Evolutionary conservation across 2,888 invertebrate genomes (phyloP).

Genomic region (Caenorhabditis wallacei): DNA sequence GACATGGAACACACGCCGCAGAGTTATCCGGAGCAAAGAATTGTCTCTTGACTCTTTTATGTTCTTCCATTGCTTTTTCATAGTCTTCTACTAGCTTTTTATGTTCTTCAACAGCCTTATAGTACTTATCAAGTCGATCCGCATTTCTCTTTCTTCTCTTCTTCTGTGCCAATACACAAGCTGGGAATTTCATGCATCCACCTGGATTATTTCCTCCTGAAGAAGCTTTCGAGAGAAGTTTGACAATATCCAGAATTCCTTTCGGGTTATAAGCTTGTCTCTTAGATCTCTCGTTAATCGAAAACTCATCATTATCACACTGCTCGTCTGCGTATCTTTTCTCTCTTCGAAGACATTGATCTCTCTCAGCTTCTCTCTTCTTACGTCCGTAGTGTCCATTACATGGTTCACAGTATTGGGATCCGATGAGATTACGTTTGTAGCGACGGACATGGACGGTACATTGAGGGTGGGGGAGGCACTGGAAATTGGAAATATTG

Average conservation of each 20-base stretch:
- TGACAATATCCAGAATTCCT: constrained; percentile 78
- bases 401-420: constrained; percentile 80
- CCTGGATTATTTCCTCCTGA: constrained; percentile 60
- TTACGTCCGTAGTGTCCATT: constrained; percentile 73
- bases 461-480: constrained; percentile 78
- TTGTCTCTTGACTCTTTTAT: constrained; percentile 76
- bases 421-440: constrained; percentile 73
- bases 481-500: constrained; percentile 47
- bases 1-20: constrained; percentile 78
- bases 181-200: constrained; percentile 79
- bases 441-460: constrained; percentile 67
- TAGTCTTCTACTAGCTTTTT: constrained; percentile 65
- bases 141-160: constrained; percentile 77
- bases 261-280: constrained; percentile 78
- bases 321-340: constrained; percentile 67
- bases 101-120: constrained; percentile 70
- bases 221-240: constrained; percentile 71
- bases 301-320: constrained; percentile 76
- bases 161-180: constrained; percentile 78
- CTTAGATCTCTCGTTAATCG: constrained; percentile 71
- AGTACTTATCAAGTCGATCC: constrained; percentile 72
- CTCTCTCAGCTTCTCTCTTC: constrained; percentile 77
- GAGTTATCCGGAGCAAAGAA: constrained; percentile 78
- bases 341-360: constrained; percentile 69
- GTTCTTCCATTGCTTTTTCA: constrained; percentile 66